Evolutionary conservation across 2,797 vertebrate species (phyloP), one percentile per base, ranked within the genome.

Genomic region (Clarias fuscus): DNA sequence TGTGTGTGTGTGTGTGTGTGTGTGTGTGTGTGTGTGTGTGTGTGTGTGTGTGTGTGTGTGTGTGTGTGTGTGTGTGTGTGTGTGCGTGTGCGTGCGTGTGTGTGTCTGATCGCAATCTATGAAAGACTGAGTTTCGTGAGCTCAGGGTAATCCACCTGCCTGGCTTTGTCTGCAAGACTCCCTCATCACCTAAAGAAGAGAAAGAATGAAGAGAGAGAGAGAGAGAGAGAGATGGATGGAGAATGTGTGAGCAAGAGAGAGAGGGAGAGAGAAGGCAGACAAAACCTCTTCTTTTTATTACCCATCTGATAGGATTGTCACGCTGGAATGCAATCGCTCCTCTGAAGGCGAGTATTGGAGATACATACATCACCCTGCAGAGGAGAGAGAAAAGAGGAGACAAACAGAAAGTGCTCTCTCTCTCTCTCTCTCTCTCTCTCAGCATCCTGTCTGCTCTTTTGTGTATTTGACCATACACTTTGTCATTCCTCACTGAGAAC

Each of bases 321-420:
- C 82, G 37, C 64, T 84, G 86, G 85, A 90, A 93, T 90, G 90
- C 92, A 92, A 91, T 92, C 91, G 83, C 90, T 92, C 76, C 91
- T 89, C 90, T 93, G 92, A 91, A 90, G 91, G 89, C 77, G 87
- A 90, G 72, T 89, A 90, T 92, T 91, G 89, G 87, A 93, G 89
- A 88, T 88, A 90, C 90, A 90, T 89, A 87, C 83, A 90, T 91
- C 90, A 91, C 82, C 85, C 24, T 37, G 59, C 82, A 88, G 86
- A 90, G 87, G 81, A 86, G 64, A 83, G 75, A 89, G 84, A 85
- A 87, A 91, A 83, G 82, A 82, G 89, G 64, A 86, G 64, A 72
- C 62, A 76, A 68, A 86, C 30, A 80, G 72, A 83, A 84, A 78
- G 78, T 82, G 64, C 76, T 65, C 68, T 85, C 71, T 48, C 43